Conservation (phyloP, 2,113 vertebrate genomes). For the Psammodynastes pulverulentus region DNA sequence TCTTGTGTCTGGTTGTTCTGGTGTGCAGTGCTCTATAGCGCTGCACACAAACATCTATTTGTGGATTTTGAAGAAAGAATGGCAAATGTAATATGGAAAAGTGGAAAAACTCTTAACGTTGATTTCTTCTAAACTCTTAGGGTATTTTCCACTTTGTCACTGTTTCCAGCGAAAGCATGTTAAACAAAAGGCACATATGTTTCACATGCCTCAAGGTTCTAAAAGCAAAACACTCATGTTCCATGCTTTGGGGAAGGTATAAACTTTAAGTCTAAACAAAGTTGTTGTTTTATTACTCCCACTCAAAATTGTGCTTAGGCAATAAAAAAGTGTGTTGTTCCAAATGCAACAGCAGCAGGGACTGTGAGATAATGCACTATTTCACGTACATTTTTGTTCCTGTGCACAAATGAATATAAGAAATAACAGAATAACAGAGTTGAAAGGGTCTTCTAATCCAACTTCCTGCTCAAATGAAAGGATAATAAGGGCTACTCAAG, state of each 20-base stretch:
- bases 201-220: constrained; percentile 22
- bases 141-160: background rate
- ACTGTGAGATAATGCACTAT: background rate
- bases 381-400: background rate
- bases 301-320: background rate
- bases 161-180: constrained; percentile 19
- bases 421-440: background rate
- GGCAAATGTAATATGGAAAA: constrained; percentile 15
- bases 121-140: background rate
- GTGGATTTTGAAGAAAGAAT: background rate
- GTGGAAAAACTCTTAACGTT: constrained; percentile 3
- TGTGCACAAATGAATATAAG: background rate
- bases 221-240: constrained; percentile 8
- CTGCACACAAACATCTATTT: too few relatives aligned
- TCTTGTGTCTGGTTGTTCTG: too few relatives aligned
- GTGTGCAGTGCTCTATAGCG: too few relatives aligned
- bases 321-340: background rate
- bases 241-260: background rate
- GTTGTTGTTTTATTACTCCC: background rate
- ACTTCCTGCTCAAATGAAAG: background rate
- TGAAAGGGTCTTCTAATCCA: background rate
- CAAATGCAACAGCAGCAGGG: background rate
- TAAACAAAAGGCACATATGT: accelerated
- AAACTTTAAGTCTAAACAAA: background rate
- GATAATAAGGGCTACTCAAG: background rate